Conservation (phyloP, 2,113 vertebrate genomes). For the Dipodomys merriami region DNA sequence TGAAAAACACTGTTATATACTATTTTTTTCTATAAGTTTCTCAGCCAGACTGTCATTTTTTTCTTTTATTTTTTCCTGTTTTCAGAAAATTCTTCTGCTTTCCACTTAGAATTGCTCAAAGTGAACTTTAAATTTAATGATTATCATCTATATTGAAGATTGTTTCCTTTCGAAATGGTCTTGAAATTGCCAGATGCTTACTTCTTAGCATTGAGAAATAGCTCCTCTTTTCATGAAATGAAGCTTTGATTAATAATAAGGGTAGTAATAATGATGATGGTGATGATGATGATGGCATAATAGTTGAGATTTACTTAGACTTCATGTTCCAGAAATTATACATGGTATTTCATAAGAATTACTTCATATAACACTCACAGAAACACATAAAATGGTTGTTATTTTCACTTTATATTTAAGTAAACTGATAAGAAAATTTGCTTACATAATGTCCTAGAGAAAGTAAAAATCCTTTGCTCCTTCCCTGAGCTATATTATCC, state of each 20-base stretch:
- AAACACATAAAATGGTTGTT: constrained; percentile 4
- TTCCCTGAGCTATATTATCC: neutral
- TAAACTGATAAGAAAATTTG: constrained; percentile 46
- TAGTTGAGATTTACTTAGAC: constrained; percentile 24
- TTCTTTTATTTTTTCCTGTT: neutral
- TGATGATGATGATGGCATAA: neutral
- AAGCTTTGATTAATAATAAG: constrained; percentile 51
- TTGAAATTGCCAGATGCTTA: constrained; percentile 42
- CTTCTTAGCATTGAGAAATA: constrained; percentile 50
- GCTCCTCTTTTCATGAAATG: neutral
- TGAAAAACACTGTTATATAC: neutral
- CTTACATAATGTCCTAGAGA: neutral
- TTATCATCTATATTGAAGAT: constrained; percentile 52
- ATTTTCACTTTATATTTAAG: constrained; percentile 48
- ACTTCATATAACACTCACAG: constrained; percentile 18
- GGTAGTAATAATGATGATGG: constrained; percentile 6
- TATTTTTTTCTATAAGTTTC: neutral
- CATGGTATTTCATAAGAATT: constrained; percentile 34
- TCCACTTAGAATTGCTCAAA: constrained; percentile 42
- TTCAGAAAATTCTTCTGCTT: neutral
- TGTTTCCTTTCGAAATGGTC: constrained; percentile 48
- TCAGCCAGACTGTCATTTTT: neutral
- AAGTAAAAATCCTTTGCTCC: neutral
- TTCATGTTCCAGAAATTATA: neutral
- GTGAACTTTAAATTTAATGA: constrained; percentile 61